phyloP scores from a whole-genome alignment of 2,113 vertebrate genomes.

The Centropus bengalensis region DNA sequence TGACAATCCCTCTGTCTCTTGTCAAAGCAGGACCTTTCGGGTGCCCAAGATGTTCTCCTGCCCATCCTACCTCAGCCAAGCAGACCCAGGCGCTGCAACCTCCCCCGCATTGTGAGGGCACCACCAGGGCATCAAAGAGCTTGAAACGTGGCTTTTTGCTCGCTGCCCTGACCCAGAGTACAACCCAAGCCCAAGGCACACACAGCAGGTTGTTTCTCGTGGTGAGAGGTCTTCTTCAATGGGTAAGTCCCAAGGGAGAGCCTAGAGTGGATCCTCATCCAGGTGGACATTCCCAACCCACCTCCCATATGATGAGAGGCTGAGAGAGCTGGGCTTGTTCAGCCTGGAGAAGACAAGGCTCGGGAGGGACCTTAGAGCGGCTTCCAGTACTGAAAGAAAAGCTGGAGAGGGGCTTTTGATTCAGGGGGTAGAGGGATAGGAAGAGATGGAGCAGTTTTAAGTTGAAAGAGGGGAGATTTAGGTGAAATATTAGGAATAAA shows the following conservation, averaged over 20 bases:
- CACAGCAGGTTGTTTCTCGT: background rate
- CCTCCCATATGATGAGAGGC: no score
- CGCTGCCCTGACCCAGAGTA: background rate
- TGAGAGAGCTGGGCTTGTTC: no score
- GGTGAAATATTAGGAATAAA: no score
- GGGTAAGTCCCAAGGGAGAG: background rate
- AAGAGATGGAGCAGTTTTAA: no score
- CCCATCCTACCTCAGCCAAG: background rate
- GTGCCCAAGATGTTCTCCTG: background rate
- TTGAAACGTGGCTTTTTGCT: background rate
- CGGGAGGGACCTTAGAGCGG: no score
- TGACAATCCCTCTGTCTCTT: slow-evolving; percentile 23
- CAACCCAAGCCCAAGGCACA: background rate
- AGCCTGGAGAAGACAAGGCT: no score
- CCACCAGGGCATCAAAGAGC: background rate
- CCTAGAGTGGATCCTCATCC: background rate
- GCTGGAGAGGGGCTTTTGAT: no score
- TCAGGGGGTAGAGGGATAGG: no score
- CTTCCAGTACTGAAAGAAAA: no score
- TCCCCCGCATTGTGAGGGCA: background rate
- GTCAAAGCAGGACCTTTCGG: background rate
- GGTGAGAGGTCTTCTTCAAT: background rate
- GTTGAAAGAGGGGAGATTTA: no score
- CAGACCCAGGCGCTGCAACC: background rate
- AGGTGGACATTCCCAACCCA: background rate